A percentile compares a stretch with the other conserved stretches of the same genome.
Conservation (phyloP, 2,113 vertebrate species). For the Triplophysa dalaica region DNA sequence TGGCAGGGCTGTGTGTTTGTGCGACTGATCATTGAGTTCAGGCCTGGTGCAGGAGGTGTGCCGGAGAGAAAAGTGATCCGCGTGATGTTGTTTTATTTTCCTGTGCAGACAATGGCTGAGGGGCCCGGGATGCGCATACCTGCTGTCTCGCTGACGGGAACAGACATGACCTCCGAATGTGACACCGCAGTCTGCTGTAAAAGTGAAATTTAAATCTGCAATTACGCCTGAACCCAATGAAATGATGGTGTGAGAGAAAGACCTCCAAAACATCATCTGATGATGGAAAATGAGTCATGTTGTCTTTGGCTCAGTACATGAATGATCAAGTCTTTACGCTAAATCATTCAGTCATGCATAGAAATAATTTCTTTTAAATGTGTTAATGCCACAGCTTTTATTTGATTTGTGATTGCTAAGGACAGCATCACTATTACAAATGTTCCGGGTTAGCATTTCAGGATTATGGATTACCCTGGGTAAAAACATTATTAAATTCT, state of each 20-base stretch:
- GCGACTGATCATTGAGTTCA: slow-evolving; percentile 13
- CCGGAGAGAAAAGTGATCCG: slow-evolving; percentile 35
- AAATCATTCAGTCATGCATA: neutral
- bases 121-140: slow-evolving; percentile 41
- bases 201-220: slow-evolving; percentile 47
- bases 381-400: no score
- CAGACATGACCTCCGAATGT: slow-evolving; percentile 38
- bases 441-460: no score
- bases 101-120: slow-evolving; percentile 40
- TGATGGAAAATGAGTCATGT: slow-evolving; percentile 1
- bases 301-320: neutral
- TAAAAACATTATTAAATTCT: no score
- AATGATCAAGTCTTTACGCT: neutral
- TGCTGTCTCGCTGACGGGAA: slow-evolving; percentile 44
- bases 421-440: neutral
- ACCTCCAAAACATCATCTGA: slow-evolving; percentile 2
- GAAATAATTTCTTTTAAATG: neutral
- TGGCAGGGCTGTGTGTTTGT: neutral
- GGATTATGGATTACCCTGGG: no score
- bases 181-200: slow-evolving; percentile 39
- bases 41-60: slow-evolving; percentile 13
- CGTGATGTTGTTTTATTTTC: slow-evolving; percentile 43
- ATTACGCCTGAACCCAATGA: slow-evolving; percentile 44
- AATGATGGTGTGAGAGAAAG: slow-evolving; percentile 13
- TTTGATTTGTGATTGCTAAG: no score